Evolutionary conservation across 2,888 invertebrate genomes (phyloP), one percentile per base, ranked within the genome.

Genomic region (Drosophila percnosoma): DNA sequence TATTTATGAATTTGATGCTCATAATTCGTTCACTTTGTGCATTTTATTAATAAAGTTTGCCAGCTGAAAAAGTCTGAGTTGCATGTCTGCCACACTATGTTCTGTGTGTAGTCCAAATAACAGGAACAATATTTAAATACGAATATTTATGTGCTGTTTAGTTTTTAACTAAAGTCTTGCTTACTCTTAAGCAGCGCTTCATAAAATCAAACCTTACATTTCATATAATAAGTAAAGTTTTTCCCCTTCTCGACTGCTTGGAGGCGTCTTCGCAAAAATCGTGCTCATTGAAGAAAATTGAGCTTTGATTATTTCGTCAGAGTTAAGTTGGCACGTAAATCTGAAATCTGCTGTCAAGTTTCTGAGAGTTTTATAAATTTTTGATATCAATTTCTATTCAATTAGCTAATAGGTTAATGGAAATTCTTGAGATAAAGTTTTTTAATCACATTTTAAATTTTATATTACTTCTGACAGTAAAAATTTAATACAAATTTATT

Each of bases 31-130:
- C 83, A 73, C 77, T 89, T 82, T 76, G 80, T 77, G 87, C 83
- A 79, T 72, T 86, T 90, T 85, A 85, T 85, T 90, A 90, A 90
- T 88, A 85, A 85, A 85, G 85, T 85, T 85, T 84, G 70, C 51
- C 57, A 68, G 62, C 60, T 66, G 45, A 34, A 42, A 33, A 60
- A 24, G 53, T 64, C 76, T 40, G 62, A 65, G 62, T 48, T 58
- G 76, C 61, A 61, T 70, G 77, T 76, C 78, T 77, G 73, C 57
- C 33, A 29, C 76, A 69, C 48, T 33, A 62, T 45, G 40, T 29
- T 13, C n/a, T n/a, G 4, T 13, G 5, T n/a, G 69, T 60, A 18
- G 31, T 31, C 21, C 24, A 27, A 36, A 42, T 38, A 24, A n/a
- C 4, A 49, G 13, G 18, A 45, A 57, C 40, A 68, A 18, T 24